Evolutionary conservation across 2,797 vertebrate species (phyloP).

Genomic region (Meriones psammophilus): DNA sequence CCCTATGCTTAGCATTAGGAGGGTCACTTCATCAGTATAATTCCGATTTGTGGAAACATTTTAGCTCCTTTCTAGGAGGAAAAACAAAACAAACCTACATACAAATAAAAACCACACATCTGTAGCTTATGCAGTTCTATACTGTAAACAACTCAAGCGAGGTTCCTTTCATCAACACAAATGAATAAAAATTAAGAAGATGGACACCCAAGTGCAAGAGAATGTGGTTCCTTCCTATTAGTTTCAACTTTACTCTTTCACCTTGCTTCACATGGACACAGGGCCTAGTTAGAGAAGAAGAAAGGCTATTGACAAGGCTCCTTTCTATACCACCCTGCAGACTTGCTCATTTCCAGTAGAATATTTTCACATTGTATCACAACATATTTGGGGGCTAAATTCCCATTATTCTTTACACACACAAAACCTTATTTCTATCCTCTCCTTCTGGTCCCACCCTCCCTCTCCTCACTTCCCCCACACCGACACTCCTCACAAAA

Average conservation of each 20-base stretch:
- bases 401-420: background rate
- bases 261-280: background rate
- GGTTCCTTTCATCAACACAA: background rate
- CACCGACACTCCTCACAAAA: too few relatives aligned
- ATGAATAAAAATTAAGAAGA: background rate
- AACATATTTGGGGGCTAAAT: background rate
- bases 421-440: too few relatives aligned
- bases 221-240: too few relatives aligned
- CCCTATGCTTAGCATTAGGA: background rate
- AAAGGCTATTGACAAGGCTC: background rate
- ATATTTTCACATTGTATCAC: background rate
- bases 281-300: too few relatives aligned
- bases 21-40: background rate
- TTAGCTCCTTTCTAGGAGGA: background rate
- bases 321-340: background rate
- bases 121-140: background rate
- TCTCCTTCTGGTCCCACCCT: too few relatives aligned
- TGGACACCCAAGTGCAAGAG: accelerated
- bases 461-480: too few relatives aligned
- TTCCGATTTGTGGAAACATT: background rate
- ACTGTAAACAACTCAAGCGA: background rate
- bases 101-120: background rate
- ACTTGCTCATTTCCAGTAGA: background rate
- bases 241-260: background rate
- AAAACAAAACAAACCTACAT: background rate